phyloP scores from a whole-genome alignment of 2,888 invertebrate genomes.

The Omphaloscelis lunosa region DNA sequence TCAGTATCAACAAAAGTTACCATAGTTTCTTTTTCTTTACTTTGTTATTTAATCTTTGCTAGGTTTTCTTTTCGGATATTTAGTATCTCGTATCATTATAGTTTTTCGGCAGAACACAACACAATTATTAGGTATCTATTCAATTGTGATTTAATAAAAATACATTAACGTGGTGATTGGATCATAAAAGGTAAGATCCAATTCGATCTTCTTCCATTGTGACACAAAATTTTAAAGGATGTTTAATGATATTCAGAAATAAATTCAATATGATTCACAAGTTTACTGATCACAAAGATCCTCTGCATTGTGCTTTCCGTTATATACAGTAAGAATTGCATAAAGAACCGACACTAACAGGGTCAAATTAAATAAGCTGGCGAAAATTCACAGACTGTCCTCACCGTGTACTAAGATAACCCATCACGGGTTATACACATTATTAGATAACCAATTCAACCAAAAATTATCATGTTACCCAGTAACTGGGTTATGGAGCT shows the following conservation, averaged over 20 bases:
- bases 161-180: too few relatives aligned
- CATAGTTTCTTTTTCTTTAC: background rate
- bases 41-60: background rate
- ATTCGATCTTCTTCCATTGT: conserved; percentile 7
- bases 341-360: background rate
- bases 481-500: too few relatives aligned
- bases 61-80: background rate
- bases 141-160: background rate
- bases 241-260: conserved; percentile 24
- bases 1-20: background rate
- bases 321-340: conserved; percentile 16
- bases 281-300: conserved; percentile 29
- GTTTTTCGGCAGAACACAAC: background rate
- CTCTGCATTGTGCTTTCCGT: conserved; percentile 22
- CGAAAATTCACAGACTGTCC: background rate
- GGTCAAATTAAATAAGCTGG: background rate
- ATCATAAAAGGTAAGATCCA: background rate
- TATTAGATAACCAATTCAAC: background rate
- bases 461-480: background rate
- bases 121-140: background rate
- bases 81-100: background rate
- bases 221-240: conserved; percentile 10
- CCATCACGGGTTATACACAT: background rate
- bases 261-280: conserved; percentile 35
- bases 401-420: background rate